Conservation (phyloP, 1,140 invertebrate species). For the Macrosteles quadrilineatus region DNA sequence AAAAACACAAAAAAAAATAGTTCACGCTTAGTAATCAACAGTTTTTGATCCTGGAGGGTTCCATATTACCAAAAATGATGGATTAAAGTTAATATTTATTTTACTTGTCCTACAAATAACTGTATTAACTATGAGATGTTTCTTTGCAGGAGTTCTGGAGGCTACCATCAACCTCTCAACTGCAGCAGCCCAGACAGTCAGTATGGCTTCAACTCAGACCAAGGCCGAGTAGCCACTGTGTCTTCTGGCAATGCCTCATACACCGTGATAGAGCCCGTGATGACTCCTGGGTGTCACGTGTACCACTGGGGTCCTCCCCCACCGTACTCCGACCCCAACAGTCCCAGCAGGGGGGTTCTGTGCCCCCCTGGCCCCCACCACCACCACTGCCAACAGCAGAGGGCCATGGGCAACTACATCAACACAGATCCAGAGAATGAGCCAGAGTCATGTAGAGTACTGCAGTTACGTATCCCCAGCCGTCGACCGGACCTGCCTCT, state of each 20-base stretch:
- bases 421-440: neutral
- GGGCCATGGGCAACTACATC: constrained; percentile 22
- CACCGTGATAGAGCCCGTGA: constrained; percentile 33
- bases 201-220: constrained; percentile 37
- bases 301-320: constrained; percentile 40
- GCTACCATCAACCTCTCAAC: constrained; percentile 32
- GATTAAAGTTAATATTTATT: no score
- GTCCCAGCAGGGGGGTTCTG: constrained; percentile 29
- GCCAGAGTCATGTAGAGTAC: neutral
- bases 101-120: no score
- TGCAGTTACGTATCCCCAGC: neutral
- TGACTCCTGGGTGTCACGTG: constrained; percentile 11
- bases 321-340: constrained; percentile 40
- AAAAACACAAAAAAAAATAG: no score
- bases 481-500: constrained; percentile 5
- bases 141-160: constrained; percentile 33
- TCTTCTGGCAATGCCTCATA: constrained; percentile 34
- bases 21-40: no score
- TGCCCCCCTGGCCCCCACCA: constrained; percentile 30
- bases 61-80: no score
- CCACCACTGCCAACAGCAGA: constrained; percentile 22
- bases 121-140: no score
- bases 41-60: no score
- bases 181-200: constrained; percentile 39
- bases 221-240: constrained; percentile 33